Evolutionary conservation across 2,113 vertebrate genomes (phyloP), one percentile per base, ranked within the genome.

Genomic region (Rhinopomastus cyanomelas): DNA sequence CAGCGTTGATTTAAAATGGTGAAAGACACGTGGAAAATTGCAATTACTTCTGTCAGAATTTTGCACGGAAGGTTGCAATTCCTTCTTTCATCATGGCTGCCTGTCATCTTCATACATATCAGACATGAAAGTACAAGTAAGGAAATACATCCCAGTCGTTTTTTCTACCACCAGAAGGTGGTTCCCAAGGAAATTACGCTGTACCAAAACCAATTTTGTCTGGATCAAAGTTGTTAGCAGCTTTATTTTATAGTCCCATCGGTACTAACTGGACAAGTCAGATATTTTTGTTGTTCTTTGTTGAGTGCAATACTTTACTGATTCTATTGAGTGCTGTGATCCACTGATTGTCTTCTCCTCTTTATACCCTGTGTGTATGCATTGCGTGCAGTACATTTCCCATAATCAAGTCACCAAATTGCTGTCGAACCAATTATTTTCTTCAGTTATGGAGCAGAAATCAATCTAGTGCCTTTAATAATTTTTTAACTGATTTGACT

Each of bases 321-420:
- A 67, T 20, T 62, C 42, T 61, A 67, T 78, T 82, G 60, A 94
- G 65, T 82, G 22, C 55, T 57, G 23, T 83, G 84, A 92, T 87
- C 94, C 86, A 91, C 76, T n/a, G 78, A 64, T 20, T 62, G 42
- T 61, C 51, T 84, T 74, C 44, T 37, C 19, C 32, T 30, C 60
- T 59, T 62, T 81, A 85, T 89, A 46, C 21, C 42, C 44, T 23
- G 10, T n/a, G 27, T 23, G 6, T 46, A 83, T 46, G 26, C n/a
- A 65, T 62, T 85, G 39, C 64, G 53, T 22, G 22, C 39, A 75
- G 79, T 44, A 11, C 42, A 60, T 85, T 82, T 80, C 11, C 71
- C 81, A n/a, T 85, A 92, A 95, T 93, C 92, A 95, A 92, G 85
- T 88, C 86, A 77, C 66, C 32, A 61, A 57, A 93, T 85, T 67